These are phyloP conservation scores for Xyrauchen texanus DNA, from an alignment of 2,113 vertebrate species.

Conservation along the genomic window DNA sequence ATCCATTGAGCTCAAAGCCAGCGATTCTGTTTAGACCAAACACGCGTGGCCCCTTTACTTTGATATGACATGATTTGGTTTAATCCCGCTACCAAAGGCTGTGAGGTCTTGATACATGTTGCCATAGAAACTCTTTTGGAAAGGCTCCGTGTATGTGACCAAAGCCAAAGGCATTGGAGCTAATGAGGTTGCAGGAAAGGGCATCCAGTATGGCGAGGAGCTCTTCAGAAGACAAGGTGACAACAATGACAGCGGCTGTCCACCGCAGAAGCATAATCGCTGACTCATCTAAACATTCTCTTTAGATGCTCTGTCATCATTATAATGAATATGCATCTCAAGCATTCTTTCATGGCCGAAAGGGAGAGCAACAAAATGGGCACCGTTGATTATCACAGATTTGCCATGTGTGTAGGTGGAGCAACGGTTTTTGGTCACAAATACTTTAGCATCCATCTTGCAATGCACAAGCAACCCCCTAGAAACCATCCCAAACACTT, in stretches of 20 bases:
- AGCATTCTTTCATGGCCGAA: slow-evolving; percentile 3
- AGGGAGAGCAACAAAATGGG: slow-evolving; percentile 6
- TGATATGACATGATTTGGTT: slow-evolving; percentile 34
- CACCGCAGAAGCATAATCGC: slow-evolving; percentile 34
- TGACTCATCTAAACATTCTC: slow-evolving; percentile 49
- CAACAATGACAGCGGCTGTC: slow-evolving; percentile 34
- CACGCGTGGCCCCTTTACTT: slow-evolving; percentile 3
- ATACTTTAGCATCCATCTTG: neutral
- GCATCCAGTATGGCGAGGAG: slow-evolving; percentile 40
- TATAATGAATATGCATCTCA: slow-evolving; percentile 44
- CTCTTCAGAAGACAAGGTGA: slow-evolving; percentile 42
- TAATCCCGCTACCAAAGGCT: slow-evolving; percentile 39
- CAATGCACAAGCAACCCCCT: too few relatives aligned
- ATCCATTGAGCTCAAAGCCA: slow-evolving; percentile 8
- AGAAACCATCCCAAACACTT: too few relatives aligned
- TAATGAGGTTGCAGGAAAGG: slow-evolving; percentile 58
- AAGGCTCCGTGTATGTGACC: slow-evolving; percentile 49
- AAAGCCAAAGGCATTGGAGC: slow-evolving; percentile 54
- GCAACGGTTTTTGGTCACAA: neutral
- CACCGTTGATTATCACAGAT: neutral
- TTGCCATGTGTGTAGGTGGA: slow-evolving; percentile 21
- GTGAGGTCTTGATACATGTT: slow-evolving; percentile 51
- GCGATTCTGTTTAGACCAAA: slow-evolving; percentile 6
- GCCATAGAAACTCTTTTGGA: slow-evolving; percentile 59
- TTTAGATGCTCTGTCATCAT: neutral